Conservation (phyloP, 2,113 vertebrate genomes). For the Herpailurus yagouaroundi region DNA sequence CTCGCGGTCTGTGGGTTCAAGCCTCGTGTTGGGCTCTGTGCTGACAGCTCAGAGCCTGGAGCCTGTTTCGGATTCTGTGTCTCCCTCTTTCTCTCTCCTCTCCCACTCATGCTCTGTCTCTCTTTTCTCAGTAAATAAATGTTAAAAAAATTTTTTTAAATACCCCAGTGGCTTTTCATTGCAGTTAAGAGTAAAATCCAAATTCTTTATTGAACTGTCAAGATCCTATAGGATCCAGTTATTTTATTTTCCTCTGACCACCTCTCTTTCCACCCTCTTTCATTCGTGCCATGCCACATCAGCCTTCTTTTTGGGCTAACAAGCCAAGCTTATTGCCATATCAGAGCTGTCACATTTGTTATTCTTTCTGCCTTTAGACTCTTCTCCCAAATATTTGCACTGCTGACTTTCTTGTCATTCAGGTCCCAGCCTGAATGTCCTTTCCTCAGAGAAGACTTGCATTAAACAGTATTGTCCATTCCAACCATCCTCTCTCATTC, state of each 20-base stretch:
- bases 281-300: accelerated
- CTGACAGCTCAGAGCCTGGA: too few species aligned
- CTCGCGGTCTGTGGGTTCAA: too few species aligned
- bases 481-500: background rate
- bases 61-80: too few species aligned
- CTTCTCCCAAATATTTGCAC: background rate
- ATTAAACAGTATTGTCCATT: background rate
- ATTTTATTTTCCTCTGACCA: background rate
- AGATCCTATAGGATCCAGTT: background rate
- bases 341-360: background rate
- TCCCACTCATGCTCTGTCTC: too few species aligned
- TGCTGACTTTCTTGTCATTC: background rate
- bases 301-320: background rate
- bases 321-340: background rate
- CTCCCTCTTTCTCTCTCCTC: too few species aligned
- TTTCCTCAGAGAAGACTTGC: background rate
- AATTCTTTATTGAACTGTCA: background rate
- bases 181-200: background rate
- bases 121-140: too few species aligned
- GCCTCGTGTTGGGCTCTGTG: too few species aligned
- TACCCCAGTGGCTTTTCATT: background rate
- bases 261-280: background rate
- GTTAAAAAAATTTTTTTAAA: background rate
- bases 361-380: background rate
- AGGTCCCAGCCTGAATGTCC: background rate